phyloP scores from a whole-genome alignment of 2,113 vertebrate species.

The Stigmatopora argus region DNA sequence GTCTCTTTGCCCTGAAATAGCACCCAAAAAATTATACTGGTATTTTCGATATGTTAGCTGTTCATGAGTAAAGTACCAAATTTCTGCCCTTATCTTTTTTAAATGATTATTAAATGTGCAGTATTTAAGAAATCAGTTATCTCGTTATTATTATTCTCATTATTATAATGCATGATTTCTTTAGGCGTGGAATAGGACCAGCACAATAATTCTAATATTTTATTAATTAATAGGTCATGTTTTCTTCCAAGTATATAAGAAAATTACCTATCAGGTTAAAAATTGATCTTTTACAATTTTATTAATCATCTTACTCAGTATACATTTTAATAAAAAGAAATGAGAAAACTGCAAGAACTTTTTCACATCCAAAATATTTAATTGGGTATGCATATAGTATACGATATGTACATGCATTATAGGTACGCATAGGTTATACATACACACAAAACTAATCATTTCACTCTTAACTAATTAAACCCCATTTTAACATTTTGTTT shows the following conservation, averaged over 20 bases:
- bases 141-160: not conserved
- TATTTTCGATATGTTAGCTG: too few relatives aligned
- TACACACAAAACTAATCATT: constrained; percentile 11
- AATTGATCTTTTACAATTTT: not conserved
- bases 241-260: not conserved
- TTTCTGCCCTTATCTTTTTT: not conserved
- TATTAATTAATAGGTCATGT: not conserved
- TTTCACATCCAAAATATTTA: constrained; percentile 22
- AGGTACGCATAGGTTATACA: not conserved
- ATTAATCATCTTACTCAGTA: not conserved
- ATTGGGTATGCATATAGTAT: not conserved
- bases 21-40: too few relatives aligned
- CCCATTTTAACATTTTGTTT: too few relatives aligned
- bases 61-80: too few relatives aligned
- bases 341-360: not conserved
- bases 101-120: not conserved
- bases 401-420: too few relatives aligned
- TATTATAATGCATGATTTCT: not conserved
- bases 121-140: not conserved
- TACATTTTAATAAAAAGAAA: constrained; percentile 1
- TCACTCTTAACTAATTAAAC: not conserved
- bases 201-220: not conserved
- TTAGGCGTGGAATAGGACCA: not conserved
- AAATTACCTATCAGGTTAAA: not conserved
- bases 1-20: too few relatives aligned